Evolutionary conservation across 1,140 invertebrate genomes (phyloP).

Genomic region (Chlorops oryzae): DNA sequence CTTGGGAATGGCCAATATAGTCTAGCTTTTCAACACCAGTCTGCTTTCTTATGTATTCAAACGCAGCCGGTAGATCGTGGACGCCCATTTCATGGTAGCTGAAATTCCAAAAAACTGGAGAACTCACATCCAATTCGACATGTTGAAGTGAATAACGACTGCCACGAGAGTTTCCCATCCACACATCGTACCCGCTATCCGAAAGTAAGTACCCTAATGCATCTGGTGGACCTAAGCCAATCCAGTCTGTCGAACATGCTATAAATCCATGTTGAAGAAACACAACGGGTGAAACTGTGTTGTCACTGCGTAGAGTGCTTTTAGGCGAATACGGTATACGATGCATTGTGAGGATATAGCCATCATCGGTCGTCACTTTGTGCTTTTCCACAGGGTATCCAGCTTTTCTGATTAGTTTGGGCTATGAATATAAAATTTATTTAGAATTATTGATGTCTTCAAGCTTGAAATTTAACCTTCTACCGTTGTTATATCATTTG

Average conservation of each 20-base stretch:
- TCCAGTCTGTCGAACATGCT: slow-evolving; percentile 29
- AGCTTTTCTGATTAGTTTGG: no score
- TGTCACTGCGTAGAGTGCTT: slow-evolving; percentile 12
- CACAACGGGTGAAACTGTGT: slow-evolving; percentile 15
- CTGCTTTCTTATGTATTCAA: neutral
- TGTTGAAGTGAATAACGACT: slow-evolving; percentile 4
- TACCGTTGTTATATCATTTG: no score
- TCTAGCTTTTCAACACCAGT: neutral
- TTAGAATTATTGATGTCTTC: no score
- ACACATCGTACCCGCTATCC: slow-evolving; percentile 45
- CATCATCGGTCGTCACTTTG: slow-evolving; percentile 52
- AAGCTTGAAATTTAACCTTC: no score
- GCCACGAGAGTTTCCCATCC: slow-evolving; percentile 47
- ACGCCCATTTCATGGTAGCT: slow-evolving; percentile 31
- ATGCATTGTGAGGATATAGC: slow-evolving; percentile 56
- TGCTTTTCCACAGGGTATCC: slow-evolving; percentile 47
- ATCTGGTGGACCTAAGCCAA: slow-evolving; percentile 25
- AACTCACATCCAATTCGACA: neutral
- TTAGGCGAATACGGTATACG: slow-evolving; percentile 47
- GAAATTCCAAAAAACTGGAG: neutral
- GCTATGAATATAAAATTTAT: no score
- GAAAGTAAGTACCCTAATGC: slow-evolving; percentile 29
- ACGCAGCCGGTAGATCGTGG: neutral
- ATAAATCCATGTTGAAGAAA: slow-evolving; percentile 35
- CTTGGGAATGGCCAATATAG: neutral